phyloP scores from a whole-genome alignment of 2,797 vertebrate genomes.

The Arctocebus calabarensis region DNA sequence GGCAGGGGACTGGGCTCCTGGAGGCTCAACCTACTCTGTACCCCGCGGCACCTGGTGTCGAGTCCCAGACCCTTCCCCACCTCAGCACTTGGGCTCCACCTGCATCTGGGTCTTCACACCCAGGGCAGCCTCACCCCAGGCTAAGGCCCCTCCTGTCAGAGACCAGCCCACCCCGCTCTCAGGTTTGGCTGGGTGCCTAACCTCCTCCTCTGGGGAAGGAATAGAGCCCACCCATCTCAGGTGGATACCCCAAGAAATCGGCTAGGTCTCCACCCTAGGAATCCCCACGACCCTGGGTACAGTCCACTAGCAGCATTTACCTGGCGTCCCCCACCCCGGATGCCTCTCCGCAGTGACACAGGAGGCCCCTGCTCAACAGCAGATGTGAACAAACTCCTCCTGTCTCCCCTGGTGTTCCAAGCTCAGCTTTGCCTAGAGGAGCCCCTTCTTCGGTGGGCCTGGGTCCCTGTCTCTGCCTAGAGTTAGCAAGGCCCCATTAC shows the following conservation, averaged over 20 bases:
- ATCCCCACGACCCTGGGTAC: fast-evolving
- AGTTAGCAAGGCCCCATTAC: not conserved
- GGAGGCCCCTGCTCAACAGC: not conserved
- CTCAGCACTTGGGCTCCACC: not conserved
- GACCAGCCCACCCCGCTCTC: not conserved
- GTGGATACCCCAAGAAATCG: not conserved
- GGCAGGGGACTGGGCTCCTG: not conserved
- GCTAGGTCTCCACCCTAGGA: not conserved
- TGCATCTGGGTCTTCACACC: not conserved
- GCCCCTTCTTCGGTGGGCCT: not conserved
- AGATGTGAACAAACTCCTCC: not conserved
- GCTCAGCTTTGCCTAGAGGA: not conserved
- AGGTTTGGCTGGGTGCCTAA: not conserved
- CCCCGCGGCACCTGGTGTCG: fast-evolving
- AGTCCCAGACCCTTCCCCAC: not conserved
- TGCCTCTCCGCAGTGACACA: not conserved
- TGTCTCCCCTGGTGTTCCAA: not conserved
- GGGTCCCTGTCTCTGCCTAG: not conserved
- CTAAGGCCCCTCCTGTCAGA: too few relatives aligned
- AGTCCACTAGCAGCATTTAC: not conserved
- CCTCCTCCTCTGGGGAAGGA: not conserved
- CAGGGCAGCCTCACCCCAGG: too few relatives aligned
- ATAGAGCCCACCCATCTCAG: not conserved
- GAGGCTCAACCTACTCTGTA: fast-evolving
- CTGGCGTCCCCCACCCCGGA: fast-evolving